Evolutionary conservation across 2,113 vertebrate species (phyloP).

Genomic region (Brachirus orientalis): DNA sequence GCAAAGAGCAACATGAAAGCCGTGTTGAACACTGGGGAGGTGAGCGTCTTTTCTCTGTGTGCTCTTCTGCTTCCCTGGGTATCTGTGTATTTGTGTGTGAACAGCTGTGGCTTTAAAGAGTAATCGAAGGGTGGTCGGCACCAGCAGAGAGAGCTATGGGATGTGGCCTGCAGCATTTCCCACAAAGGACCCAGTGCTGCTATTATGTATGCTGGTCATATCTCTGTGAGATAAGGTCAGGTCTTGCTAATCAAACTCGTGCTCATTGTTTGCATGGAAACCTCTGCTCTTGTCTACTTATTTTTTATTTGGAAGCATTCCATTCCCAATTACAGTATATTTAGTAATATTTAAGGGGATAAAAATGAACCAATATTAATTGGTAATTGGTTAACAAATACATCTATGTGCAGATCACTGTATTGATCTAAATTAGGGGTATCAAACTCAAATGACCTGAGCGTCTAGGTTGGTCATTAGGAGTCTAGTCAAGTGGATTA

Average conservation of each 20-base stretch:
- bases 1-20: slow-evolving; percentile 37
- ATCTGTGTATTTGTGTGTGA: slow-evolving; percentile 39
- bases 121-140: slow-evolving; percentile 16
- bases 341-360: slow-evolving; percentile 8
- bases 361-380: not conserved
- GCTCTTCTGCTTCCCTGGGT: slow-evolving; percentile 46
- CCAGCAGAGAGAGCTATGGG: slow-evolving; percentile 33
- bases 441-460: too few relatives aligned
- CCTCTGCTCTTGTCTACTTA: slow-evolving; percentile 44
- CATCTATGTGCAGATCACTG: too few relatives aligned
- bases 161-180: slow-evolving; percentile 68
- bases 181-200: slow-evolving; percentile 60
- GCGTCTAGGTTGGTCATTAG: too few relatives aligned
- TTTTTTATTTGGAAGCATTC: slow-evolving; percentile 43
- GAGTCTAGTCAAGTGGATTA: too few relatives aligned
- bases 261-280: slow-evolving; percentile 46
- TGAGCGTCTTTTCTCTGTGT: slow-evolving; percentile 52
- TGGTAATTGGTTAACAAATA: too few relatives aligned
- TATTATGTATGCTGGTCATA: slow-evolving; percentile 70
- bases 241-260: slow-evolving; percentile 68
- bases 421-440: too few relatives aligned
- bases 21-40: slow-evolving; percentile 43
- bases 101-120: slow-evolving; percentile 54
- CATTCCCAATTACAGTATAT: slow-evolving; percentile 23
- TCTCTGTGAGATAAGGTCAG: slow-evolving; percentile 71